These are phyloP conservation scores for Mormyrops attenuatus DNA, from an alignment of 2,797 vertebrate species.

Conservation along the genomic window DNA sequence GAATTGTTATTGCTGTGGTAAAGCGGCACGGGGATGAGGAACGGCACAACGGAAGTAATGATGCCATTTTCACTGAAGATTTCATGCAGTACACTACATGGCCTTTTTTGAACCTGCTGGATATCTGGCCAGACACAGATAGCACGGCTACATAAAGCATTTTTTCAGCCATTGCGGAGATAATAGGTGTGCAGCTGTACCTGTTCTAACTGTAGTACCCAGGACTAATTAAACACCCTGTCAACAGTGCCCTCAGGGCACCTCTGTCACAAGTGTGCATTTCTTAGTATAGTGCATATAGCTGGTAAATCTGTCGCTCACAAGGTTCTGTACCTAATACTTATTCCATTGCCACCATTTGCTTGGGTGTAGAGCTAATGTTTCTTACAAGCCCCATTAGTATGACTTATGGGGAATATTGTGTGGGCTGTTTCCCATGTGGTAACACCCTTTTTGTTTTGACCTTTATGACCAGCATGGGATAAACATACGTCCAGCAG, in stretches of 20 bases:
- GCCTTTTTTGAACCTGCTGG: background rate
- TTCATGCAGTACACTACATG: background rate
- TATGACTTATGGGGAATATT: background rate
- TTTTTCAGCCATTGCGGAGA: background rate
- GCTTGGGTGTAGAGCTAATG: background rate
- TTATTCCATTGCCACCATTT: background rate
- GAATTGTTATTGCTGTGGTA: background rate
- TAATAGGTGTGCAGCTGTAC: background rate
- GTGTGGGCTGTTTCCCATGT: background rate
- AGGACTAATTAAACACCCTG: background rate
- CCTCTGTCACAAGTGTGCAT: background rate
- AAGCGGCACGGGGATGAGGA: background rate
- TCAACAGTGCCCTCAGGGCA: background rate
- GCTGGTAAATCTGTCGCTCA: background rate
- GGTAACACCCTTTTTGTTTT: background rate
- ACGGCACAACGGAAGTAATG: background rate
- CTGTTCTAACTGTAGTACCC: background rate
- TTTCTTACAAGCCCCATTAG: background rate
- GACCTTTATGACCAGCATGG: background rate
- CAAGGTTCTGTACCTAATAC: background rate
- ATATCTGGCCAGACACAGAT: background rate
- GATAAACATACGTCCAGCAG: background rate
- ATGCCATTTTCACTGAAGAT: background rate
- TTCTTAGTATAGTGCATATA: background rate
- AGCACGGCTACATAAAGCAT: background rate